Conservation (phyloP, 2,113 vertebrate genomes). For the Trachemys scripta region DNA sequence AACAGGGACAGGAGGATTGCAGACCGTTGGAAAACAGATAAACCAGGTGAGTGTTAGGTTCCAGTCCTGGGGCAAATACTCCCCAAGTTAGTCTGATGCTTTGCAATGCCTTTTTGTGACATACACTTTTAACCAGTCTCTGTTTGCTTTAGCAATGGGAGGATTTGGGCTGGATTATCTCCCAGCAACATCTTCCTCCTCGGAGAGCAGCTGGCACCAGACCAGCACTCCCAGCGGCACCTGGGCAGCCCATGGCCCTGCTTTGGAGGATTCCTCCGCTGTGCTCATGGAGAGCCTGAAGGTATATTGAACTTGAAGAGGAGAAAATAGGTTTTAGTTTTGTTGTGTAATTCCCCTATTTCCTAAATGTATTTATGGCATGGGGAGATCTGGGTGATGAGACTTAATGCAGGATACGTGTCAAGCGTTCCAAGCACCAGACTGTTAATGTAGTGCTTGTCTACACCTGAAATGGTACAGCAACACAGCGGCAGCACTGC, state of each 20-base stretch:
- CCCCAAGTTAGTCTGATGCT: not conserved
- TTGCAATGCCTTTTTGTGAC: not conserved
- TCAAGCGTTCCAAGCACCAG: not conserved
- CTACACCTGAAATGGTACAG: not conserved
- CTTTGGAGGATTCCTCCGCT: conserved; percentile 94
- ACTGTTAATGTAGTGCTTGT: not conserved
- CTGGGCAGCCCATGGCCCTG: conserved; percentile 92
- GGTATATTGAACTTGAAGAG: conserved; percentile 75
- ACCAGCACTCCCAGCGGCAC: conserved; percentile 82
- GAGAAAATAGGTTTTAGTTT: not conserved
- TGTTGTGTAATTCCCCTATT: not conserved
- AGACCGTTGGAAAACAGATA: conserved; percentile 97
- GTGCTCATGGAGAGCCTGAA: conserved; percentile 97
- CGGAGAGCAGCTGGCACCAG: conserved; percentile 95
- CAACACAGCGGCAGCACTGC: not conserved
- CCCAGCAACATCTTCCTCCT: conserved; percentile 83
- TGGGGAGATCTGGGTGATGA: accelerated
- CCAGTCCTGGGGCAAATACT: accelerated
- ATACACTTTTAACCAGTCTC: not conserved
- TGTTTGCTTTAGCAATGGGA: conserved; percentile 82
- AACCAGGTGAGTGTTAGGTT: conserved; percentile 84
- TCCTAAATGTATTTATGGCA: not conserved
- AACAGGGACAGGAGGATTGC: conserved; percentile 90
- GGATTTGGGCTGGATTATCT: conserved; percentile 96
- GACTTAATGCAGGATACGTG: accelerated